Base-by-base conservation (phyloP, 2,888 invertebrate species). In the Resseliella maxima region DNA sequence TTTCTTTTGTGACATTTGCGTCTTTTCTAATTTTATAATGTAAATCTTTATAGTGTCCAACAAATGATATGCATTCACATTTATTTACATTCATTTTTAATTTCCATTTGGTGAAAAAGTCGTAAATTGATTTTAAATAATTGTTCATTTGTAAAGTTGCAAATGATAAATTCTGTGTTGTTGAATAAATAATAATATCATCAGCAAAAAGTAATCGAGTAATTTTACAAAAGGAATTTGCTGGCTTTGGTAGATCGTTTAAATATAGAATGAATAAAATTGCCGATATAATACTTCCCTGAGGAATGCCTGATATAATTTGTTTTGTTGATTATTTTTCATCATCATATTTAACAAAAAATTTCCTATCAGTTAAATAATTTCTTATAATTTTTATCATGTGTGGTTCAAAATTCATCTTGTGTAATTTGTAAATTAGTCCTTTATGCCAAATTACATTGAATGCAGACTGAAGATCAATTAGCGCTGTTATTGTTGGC, bases 81-180 rank as follows among this genome's bases (percentile, higher is more conserved):
- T 59, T 59, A 24, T 3, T 59, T n/a, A 59, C 59, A 59, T 59
- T 59, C 59, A 59, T 59, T 59, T 59, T 59, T 27, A 59, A 27
- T 59, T 59, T 59, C 59, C 59, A 59, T 59, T 59, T 59, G 1
- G 5, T 59, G 27, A 59, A 24, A 59, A 59, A 59, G 18, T 24
- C 12, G 15, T 59, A 59, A 59, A 59, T 59, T 59, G 18, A n/a
- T 3, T 59, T 59, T 59, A 59, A 59, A 59, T 59, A 59, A 24
- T 59, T 59, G 59, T 59, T 59, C 59, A 59, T 59, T 5, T n/a
- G 2, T 27, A 59, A 27, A 24, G 1, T n/a, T 0, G 59, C 24
- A 8, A 59, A 27, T 59, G 18, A 24, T 27, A 59, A 3, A 27
- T 59, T 59, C 15, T 27, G 18, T 8, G 59, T 59, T n/a, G 27